Conservation (phyloP, 2,113 vertebrate genomes). For the Apodemus sylvaticus region DNA sequence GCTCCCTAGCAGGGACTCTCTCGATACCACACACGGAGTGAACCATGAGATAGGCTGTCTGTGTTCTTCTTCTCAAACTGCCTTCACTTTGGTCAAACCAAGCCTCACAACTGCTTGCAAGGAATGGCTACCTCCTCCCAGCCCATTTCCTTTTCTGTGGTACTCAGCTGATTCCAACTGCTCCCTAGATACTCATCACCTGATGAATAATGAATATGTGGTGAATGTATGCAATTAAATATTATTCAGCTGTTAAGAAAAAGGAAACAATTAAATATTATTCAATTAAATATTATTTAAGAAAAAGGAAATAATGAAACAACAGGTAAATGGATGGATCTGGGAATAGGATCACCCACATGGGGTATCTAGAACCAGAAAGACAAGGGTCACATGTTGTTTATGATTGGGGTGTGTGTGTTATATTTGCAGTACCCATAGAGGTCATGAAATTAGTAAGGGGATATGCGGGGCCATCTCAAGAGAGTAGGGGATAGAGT, state of each 20-base stretch:
- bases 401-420: neutral
- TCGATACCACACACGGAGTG: neutral
- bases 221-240: neutral
- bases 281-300: neutral
- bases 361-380: neutral
- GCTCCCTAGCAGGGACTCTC: neutral
- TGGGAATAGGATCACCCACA: neutral
- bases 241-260: neutral
- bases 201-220: neutral
- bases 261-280: neutral
- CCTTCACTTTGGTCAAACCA: neutral
- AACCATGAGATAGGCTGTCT: neutral
- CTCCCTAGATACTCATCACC: neutral
- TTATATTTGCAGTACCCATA: neutral
- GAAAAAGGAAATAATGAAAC: neutral
- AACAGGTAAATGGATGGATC: neutral
- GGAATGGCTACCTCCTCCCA: neutral
- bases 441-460: neutral
- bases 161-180: neutral
- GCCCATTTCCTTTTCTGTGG: neutral
- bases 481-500: neutral
- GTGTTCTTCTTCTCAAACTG: neutral
- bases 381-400: neutral
- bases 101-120: neutral
- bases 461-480: neutral